Evolutionary conservation across 37 sponge, comb jelly and placozoan species (phyloP), one percentile per base, ranked within the genome.

Genomic region (Diacarnus erythraeanus): DNA sequence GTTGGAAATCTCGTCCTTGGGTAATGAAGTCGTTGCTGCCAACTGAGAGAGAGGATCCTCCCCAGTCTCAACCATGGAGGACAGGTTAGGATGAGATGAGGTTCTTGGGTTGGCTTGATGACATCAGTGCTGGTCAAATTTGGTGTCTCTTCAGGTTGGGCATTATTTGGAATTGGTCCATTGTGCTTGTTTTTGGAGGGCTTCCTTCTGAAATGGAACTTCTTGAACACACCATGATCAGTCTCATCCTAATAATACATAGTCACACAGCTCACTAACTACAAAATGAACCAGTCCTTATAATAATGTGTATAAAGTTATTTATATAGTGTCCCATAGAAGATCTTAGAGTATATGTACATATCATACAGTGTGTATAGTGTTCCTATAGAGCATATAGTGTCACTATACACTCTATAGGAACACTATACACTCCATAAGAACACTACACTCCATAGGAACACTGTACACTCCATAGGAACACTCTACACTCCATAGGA

Each of bases 21-120:
- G 61, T 30, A 30, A 2, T 18, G 12, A 25, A 3, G 34, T 12
- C 34, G 29, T 65, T 27, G 57, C 56, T 27, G 70, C 54, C 20
- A 80, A 35, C 77, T 75, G 84, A 9, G 76, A 69, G 3, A 83
- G 42, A 21, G 84, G 84, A 57, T 83, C 84, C 40, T 68, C 76
- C 21, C 84, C 84, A 31, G 61, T 57, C 0, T 42, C 42, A 12
- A 83, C 77, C 2, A 17, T 54, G 33, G 36, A 35, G 75, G 57
- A 22, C 41, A 44, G 51, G 22, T 67, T 42, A 42, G 42, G 57
- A 17, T 21, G 17, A 29, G 57, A 39, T 17, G 38, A 42, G 54
- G 34, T 30, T 33, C 25, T 1, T 25, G 35, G 27, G 38, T 56
- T 39, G 21, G 66, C 61, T 0, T 79, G 86, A 31, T 54, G 57